Base-by-base conservation (phyloP, 2,797 vertebrate genomes). In the Columba guinea region DNA sequence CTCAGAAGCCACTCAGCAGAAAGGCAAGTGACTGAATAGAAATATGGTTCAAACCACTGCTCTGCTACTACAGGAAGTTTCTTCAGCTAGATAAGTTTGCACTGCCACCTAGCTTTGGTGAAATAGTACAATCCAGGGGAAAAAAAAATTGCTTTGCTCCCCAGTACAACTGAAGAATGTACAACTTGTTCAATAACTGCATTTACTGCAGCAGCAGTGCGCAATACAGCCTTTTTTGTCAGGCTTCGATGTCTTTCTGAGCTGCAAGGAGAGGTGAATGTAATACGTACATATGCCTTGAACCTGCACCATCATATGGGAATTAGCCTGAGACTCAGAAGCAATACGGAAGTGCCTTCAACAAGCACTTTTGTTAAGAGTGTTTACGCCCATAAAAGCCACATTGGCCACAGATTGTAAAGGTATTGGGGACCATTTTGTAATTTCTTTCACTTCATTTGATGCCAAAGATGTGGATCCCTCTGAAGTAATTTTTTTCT, bases 51-150 rank as follows among this genome's bases (percentile, higher is more conserved):
- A 86, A 93, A 87, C 74, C 81, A 64, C 59, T 82, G 80, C 71
- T 95, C 78, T 90, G 91, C 90, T 83, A 9, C 88, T 89, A 63
- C 53, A 68, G 85, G 74, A 87, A 74, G 34, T 74, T 76, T 88
- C 83, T 85, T 89, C 90, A 90, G 91, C 87, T 93, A 53, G 80
- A 9, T 84, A 82, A 88, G 94, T 96, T 93, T 75, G 87, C 89
- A 96, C 83, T 96, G 95, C 94, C 95, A 96, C 86, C 94, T 96
- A 96, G 90, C 91, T 96, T 96, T 94, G 81, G 93, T 79, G 56
- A 91, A 93, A 81, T n/a, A 86, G 88, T 70, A 90, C 55, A 78
- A 84, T 27, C 39, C 63, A n/a, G 30, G 51, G 53, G 39, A 39
- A 7, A 7, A 26, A 17, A 51, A 26, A 46, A 56, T n/a, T 79